Base-by-base conservation (phyloP, 2,797 vertebrate genomes). In the Myotis findleyi region DNA sequence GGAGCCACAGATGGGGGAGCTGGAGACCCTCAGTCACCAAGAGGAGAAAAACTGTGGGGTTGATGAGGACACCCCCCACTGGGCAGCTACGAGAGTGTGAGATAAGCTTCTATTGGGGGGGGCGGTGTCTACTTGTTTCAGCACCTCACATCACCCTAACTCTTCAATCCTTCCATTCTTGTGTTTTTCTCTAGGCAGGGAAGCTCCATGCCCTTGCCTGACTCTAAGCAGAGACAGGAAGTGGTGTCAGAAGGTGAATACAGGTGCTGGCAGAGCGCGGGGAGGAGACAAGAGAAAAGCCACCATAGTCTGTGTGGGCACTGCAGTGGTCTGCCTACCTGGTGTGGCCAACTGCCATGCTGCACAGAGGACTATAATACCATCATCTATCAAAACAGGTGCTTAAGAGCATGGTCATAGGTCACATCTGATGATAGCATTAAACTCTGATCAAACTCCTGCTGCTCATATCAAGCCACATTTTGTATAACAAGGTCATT, bases 401-500 rank as follows among this genome's bases (percentile, higher is more conserved):
- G 23, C 62, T 44, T 69, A 18, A 81, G 86, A 66, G 82, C 0
- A 3, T 71, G 84, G 83, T 14, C 36, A 53, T 68, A 51, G 68
- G 64, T 44, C 69, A 64, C 81, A 49, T 85, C 69, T 93, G 86
- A 95, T 76, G 71, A 71, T 8, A 80, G n/a, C 82, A 91, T 55
- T 93, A 83, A 93, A 82, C 38, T 92, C 71, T 82, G 64, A 91
- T 93, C 86, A 87, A 59, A 72, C 91, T 94, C 93, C 95, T 96
- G 91, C 71, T 79, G 86, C 88, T 79, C 72, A 21, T 71, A 38
- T 82, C 3, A 7, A 94, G 76, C 27, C 83, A 49, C n/a, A 49
- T 18, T 86, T 89, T 73, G 55, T 87, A 20, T 55, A 89, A 85
- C 87, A 85, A 87, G 86, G 82, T 71, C 91, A 69, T 91, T 9